phyloP scores from a whole-genome alignment of 2,113 vertebrate genomes.

The Centropus bengalensis region DNA sequence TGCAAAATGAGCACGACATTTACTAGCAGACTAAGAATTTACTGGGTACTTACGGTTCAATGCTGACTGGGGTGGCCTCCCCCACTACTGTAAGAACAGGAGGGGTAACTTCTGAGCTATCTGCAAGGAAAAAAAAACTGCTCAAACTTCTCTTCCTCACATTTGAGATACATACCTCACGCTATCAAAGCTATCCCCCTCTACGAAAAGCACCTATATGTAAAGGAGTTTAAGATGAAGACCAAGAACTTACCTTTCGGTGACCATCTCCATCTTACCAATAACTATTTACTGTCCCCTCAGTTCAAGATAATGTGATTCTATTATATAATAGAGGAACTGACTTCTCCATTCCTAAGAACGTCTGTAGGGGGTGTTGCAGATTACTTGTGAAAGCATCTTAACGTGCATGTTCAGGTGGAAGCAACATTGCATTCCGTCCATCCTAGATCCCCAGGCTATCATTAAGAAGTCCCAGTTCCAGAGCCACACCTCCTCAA shows the following conservation, averaged over 20 bases:
- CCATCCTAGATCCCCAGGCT: neutral
- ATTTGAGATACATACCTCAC: neutral
- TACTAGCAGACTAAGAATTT: neutral
- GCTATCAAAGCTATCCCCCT: neutral
- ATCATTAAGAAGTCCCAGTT: neutral
- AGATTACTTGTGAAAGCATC: neutral
- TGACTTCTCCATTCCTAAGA: neutral
- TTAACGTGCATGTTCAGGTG: neutral
- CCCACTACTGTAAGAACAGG: slow-evolving; percentile 90
- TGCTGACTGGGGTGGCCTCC: slow-evolving; percentile 95
- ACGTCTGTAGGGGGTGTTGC: slow-evolving; percentile 61
- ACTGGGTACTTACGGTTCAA: slow-evolving; percentile 92
- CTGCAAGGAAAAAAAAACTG: slow-evolving; percentile 73
- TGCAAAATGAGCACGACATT: neutral
- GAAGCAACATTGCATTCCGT: neutral
- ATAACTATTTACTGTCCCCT: neutral
- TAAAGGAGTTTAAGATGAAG: neutral
- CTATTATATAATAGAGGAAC: neutral
- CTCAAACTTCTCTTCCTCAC: neutral
- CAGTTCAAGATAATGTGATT: neutral
- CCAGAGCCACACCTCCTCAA: neutral
- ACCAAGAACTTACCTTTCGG: neutral
- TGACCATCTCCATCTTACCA: neutral
- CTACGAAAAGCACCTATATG: neutral
- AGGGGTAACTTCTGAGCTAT: slow-evolving; percentile 93